phyloP scores from a whole-genome alignment of 2,113 vertebrate species.

The Tichodroma muraria region DNA sequence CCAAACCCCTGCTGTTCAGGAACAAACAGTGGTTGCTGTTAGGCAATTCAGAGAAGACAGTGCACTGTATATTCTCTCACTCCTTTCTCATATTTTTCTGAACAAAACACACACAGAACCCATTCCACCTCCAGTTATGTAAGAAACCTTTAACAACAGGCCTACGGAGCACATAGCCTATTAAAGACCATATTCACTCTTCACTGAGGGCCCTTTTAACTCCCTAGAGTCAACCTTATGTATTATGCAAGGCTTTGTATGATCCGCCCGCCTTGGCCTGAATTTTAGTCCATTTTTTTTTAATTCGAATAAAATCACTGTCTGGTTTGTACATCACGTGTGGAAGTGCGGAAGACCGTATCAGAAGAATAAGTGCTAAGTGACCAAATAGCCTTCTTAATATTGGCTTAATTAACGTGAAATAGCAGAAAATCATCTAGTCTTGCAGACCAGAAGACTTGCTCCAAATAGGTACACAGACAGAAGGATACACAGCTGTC shows the following conservation, averaged over 20 bases:
- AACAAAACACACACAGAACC: neutral
- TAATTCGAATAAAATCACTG: neutral
- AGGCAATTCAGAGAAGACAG: neutral
- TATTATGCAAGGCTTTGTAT: neutral
- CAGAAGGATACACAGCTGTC: conserved; percentile 92
- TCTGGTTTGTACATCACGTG: neutral
- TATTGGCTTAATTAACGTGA: neutral
- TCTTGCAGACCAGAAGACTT: neutral
- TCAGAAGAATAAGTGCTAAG: neutral
- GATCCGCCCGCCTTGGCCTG: neutral
- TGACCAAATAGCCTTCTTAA: neutral
- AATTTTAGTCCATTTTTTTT: neutral
- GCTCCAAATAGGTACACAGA: neutral
- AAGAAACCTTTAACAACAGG: neutral
- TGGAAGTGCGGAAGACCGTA: neutral
- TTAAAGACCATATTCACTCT: neutral
- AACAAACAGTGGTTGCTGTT: neutral
- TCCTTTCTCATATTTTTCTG: neutral
- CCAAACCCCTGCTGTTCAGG: neutral
- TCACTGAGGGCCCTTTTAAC: neutral
- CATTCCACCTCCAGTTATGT: neutral
- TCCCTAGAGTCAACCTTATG: neutral
- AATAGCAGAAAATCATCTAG: neutral
- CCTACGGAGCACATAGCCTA: neutral
- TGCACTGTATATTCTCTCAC: neutral